phyloP scores from a whole-genome alignment of 2,797 vertebrate genomes.

The Schizopygopsis malacanthus region DNA sequence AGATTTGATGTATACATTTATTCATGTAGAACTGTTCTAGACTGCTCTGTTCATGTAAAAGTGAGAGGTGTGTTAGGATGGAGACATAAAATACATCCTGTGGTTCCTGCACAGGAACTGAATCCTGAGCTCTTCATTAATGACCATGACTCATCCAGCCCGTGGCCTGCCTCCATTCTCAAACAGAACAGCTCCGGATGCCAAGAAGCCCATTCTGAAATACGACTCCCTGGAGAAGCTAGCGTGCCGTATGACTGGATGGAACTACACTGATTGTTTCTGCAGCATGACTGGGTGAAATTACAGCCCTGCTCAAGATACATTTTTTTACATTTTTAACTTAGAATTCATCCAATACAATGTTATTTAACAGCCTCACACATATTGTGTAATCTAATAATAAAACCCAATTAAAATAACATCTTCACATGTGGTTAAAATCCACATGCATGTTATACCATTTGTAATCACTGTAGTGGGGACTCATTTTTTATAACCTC shows the following conservation, averaged over 20 bases:
- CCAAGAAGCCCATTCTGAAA: slow-evolving; percentile 53
- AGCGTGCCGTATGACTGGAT: slow-evolving; percentile 3
- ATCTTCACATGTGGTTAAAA: background rate
- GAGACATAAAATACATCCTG: slow-evolving; percentile 56
- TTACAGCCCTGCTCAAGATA: background rate
- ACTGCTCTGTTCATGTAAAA: slow-evolving; percentile 16
- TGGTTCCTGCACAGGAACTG: slow-evolving; percentile 72
- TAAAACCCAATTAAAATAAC: background rate
- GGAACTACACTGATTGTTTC: slow-evolving; percentile 27
- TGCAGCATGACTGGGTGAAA: slow-evolving; percentile 12
- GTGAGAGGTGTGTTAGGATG: slow-evolving; percentile 53
- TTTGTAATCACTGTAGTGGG: background rate
- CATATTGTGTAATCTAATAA: background rate
- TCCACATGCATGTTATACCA: background rate
- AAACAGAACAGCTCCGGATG: slow-evolving; percentile 43
- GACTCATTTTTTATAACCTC: background rate
- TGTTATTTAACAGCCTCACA: background rate
- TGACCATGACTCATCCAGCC: slow-evolving; percentile 78
- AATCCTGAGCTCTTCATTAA: slow-evolving; percentile 80
- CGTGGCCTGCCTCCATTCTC: slow-evolving; percentile 69
- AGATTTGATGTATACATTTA: background rate
- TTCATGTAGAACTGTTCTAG: background rate
- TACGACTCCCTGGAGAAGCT: slow-evolving; percentile 46
- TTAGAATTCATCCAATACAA: background rate
- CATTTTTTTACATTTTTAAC: background rate